Evolutionary conservation across 1,140 invertebrate species (phyloP).

Genomic region (Campoletis sonorensis): DNA sequence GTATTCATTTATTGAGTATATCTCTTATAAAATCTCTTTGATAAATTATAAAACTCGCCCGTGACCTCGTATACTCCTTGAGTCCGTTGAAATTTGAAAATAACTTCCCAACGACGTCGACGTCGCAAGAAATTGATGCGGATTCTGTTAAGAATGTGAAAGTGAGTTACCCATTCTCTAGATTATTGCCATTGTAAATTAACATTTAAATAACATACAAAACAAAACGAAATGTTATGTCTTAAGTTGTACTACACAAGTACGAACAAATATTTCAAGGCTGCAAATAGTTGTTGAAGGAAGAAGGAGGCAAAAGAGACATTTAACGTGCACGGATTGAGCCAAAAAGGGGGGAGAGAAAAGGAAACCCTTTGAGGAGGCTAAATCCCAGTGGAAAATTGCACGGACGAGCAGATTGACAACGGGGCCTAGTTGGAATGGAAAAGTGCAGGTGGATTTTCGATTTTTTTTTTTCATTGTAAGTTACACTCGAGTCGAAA

Average conservation of each 20-base stretch:
- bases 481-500: neutral
- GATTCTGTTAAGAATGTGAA: neutral
- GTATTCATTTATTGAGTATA: neutral
- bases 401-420: neutral
- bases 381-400: neutral
- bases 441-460: constrained; percentile 12
- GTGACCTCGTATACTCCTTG: too few relatives aligned
- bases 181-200: neutral
- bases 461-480: neutral
- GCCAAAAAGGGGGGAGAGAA: too few relatives aligned
- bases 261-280: neutral
- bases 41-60: too few relatives aligned
- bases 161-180: constrained; percentile 32
- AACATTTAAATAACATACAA: constrained; percentile 12
- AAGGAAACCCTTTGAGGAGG: neutral
- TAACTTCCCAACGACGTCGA: too few relatives aligned
- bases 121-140: too few relatives aligned
- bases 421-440: neutral
- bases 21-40: neutral
- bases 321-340: neutral
- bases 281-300: neutral
- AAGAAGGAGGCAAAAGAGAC: neutral
- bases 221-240: neutral
- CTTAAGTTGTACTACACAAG: neutral
- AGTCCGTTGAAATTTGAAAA: too few relatives aligned